Conservation (phyloP, 2,113 vertebrate species). For the Apistogramma diplotaenia region DNA sequence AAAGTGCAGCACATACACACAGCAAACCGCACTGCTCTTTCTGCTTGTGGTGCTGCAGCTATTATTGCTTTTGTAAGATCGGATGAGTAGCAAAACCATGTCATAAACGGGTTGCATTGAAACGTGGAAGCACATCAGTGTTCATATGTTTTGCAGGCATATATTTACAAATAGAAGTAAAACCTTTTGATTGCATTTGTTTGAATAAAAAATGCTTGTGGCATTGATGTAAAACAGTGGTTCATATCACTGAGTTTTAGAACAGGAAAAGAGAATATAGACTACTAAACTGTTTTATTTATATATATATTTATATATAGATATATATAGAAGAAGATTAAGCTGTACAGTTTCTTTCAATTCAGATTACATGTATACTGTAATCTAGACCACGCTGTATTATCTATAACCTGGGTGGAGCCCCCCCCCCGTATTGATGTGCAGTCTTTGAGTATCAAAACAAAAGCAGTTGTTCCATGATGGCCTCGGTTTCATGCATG, state of each 20-base stretch:
- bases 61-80: not conserved
- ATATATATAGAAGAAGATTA: not conserved
- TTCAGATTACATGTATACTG: not conserved
- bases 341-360: not conserved
- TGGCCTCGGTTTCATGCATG: not conserved
- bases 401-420: not conserved
- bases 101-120: not conserved
- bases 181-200: not conserved
- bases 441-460: not conserved
- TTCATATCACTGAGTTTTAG: not conserved
- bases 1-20: not conserved
- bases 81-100: not conserved
- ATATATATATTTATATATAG: no score
- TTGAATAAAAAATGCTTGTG: not conserved
- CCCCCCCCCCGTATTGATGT: not conserved
- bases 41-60: not conserved
- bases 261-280: not conserved
- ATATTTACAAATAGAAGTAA: not conserved
- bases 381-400: not conserved
- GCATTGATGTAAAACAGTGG: not conserved
- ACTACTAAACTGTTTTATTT: not conserved
- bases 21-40: not conserved
- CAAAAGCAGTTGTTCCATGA: not conserved
- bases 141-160: not conserved
- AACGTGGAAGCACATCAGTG: not conserved